Evolutionary conservation across 2,113 vertebrate species (phyloP).

Genomic region (Heterocephalus glaber): DNA sequence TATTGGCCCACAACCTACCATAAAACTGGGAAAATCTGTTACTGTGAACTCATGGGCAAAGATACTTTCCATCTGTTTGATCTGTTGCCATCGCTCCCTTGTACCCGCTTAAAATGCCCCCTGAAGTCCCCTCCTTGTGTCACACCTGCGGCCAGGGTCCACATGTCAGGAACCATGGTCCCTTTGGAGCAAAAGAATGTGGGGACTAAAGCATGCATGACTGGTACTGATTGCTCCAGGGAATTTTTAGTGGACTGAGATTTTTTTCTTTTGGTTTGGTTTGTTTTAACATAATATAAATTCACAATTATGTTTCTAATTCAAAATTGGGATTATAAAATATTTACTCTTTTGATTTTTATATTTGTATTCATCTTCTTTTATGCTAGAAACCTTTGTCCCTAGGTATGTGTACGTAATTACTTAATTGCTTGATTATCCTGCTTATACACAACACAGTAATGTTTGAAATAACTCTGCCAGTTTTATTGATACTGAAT

Average conservation of each 20-base stretch:
- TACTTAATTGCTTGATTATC: neutral
- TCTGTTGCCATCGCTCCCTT: no score
- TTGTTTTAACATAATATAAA: neutral
- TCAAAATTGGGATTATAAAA: slow-evolving; percentile 16
- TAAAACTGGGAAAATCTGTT: neutral
- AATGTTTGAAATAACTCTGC: neutral
- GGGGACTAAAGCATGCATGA: neutral
- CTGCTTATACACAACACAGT: neutral
- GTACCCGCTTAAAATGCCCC: neutral
- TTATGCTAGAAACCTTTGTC: neutral
- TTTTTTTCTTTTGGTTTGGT: neutral
- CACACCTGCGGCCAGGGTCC: accelerated
- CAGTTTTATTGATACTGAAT: neutral
- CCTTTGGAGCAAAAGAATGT: neutral
- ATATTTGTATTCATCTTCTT: neutral
- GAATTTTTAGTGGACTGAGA: neutral
- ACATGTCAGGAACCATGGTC: accelerated
- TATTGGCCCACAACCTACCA: no score
- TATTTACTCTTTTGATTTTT: slow-evolving; percentile 40
- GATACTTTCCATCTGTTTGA: neutral
- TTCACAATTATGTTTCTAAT: neutral
- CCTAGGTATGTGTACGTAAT: neutral
- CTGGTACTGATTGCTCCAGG: neutral
- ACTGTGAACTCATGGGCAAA: neutral
- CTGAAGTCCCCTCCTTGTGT: neutral